phyloP scores from a whole-genome alignment of 2,797 vertebrate species.

The Potorous gilbertii region DNA sequence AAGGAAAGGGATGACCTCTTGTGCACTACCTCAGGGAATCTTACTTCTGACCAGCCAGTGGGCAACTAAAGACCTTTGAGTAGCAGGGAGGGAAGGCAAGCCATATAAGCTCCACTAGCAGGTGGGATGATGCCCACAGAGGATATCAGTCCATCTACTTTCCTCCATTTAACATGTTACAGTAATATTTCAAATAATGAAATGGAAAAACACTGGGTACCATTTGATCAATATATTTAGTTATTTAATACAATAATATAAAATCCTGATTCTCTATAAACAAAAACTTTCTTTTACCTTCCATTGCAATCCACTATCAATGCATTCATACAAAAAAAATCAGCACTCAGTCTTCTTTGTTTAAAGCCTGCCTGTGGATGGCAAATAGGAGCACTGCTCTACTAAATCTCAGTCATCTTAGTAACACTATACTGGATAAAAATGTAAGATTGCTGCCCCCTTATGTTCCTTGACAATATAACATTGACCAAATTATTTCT shows the following conservation, averaged over 20 bases:
- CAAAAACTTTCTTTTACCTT: background rate
- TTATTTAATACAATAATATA: background rate
- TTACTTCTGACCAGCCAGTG: no score
- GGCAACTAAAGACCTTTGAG: no score
- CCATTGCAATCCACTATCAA: background rate
- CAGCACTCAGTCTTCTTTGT: background rate
- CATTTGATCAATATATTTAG: background rate
- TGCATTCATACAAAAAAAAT: background rate
- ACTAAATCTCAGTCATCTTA: background rate
- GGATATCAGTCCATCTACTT: background rate
- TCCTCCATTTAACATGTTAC: background rate
- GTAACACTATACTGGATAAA: background rate
- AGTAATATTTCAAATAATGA: background rate
- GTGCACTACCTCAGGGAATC: no score
- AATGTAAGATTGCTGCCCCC: background rate
- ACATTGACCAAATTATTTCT: background rate
- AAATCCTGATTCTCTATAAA: background rate
- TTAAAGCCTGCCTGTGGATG: background rate
- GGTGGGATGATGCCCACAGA: background rate
- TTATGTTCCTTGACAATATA: background rate
- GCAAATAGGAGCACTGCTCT: background rate
- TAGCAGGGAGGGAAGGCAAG: no score
- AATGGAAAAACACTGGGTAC: background rate
- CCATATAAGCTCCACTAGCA: background rate
- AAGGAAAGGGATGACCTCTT: no score